These are phyloP conservation scores for Podabrus alpinus DNA, from an alignment of 2,888 invertebrate genomes.

Conservation along the genomic window DNA sequence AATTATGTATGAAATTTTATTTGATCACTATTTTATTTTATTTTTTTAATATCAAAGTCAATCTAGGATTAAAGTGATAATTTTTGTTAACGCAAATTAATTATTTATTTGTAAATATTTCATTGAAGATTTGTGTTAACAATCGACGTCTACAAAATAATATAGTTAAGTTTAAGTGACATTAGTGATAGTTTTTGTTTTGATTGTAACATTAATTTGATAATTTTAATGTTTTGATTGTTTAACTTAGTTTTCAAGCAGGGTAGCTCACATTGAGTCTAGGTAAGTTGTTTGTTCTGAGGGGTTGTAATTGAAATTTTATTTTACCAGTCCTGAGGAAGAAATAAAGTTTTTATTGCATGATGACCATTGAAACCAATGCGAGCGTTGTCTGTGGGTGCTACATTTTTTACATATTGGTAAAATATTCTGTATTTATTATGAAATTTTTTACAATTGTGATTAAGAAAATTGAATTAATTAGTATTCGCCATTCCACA, in stretches of 20 bases:
- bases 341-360: not conserved
- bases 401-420: not conserved
- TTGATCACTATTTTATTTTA: not conserved
- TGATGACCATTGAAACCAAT: not conserved
- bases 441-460: not conserved
- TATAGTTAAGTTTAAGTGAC: not conserved
- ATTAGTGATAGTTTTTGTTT: not conserved
- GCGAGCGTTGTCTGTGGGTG: not conserved
- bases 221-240: not conserved
- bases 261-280: constrained; percentile 23
- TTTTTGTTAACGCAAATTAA: not conserved
- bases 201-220: not conserved
- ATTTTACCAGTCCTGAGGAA: not conserved
- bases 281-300: not conserved
- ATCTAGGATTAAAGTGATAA: constrained; percentile 3
- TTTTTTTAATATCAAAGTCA: not conserved
- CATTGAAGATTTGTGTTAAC: not conserved
- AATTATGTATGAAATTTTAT: not conserved
- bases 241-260: constrained; percentile 5
- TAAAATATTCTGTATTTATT: not conserved
- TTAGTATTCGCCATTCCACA: not conserved
- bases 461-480: not conserved
- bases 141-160: not conserved
- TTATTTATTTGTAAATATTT: constrained; percentile 4
- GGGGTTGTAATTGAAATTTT: constrained; percentile 1